Base-by-base conservation (phyloP, 1,140 invertebrate genomes). In the Ephestia elutella region DNA sequence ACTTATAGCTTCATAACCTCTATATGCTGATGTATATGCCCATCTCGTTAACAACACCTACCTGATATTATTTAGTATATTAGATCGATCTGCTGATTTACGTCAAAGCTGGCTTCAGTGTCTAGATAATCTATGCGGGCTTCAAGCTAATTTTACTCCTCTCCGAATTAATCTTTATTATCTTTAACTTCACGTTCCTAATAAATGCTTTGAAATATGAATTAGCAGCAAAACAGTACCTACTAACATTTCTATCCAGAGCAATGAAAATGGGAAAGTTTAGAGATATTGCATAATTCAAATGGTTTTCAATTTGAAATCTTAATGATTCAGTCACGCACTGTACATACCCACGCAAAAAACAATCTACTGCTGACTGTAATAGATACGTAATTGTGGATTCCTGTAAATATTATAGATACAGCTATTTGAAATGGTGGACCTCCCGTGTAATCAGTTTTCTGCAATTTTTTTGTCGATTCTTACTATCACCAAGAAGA, bases 51-150 rank as follows among this genome's bases (percentile, higher is more conserved):
- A 80, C 78, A 79, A 80, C 80, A 82, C 75, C 67, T 82, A 78
- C 71, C 72, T 79, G 78, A 70, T 79, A 71, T 73, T 72, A 70
- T 67, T 82, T 87, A 87, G 82, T 76, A 81, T 79, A 80, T 83
- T 88, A 86, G 86, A 79, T 80, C 78, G 75, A 83, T 78, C 76
- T 79, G 86, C 84, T 86, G 81, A 82, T 75, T 76, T 73, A 80
- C 81, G 73, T 80, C 81, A 80, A 71, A 77, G 80, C 82, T 84
- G 76, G 86, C 86, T 88, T 88, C 75, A 83, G 73, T 86, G 86
- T 88, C 82, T 88, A 88, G 86, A 86, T 84, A 82, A 80, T 77
- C 76, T 85, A 83, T 85, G 83, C 86, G 82, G 82, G 86, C 86
- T 88, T 88, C 75, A 80, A 87, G 82, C 82, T 83, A 79, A 78